Conservation (phyloP, 30 jellyfish, hydroid and myxozoan genomes). For the Rhopilema esculentum region DNA sequence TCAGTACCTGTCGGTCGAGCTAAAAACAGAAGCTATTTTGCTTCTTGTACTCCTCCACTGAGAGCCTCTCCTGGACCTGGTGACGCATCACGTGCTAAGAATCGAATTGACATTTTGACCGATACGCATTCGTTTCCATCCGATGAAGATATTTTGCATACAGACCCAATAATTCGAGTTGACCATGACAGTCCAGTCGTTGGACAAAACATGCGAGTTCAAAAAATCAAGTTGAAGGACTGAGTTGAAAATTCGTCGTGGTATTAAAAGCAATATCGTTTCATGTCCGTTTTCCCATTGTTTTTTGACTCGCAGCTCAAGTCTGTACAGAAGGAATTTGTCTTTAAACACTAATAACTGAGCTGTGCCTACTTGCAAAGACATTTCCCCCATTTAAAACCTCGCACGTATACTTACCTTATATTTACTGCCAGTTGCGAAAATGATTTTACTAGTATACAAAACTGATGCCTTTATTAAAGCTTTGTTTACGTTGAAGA, state of each 20-base stretch:
- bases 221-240: slow-evolving; percentile 18
- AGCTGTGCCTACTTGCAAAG: too few species aligned
- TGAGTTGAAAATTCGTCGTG: background rate
- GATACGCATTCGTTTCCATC: slow-evolving; percentile 73
- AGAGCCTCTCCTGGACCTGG: background rate
- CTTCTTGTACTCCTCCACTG: slow-evolving; percentile 5
- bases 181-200: slow-evolving; percentile 32
- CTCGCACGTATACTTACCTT: too few species aligned
- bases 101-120: background rate
- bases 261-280: background rate
- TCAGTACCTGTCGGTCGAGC: slow-evolving; percentile 30
- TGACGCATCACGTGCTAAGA: background rate
- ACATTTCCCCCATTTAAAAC: too few species aligned
- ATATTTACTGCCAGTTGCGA: too few species aligned
- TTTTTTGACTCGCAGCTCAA: too few species aligned
- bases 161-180: slow-evolving; percentile 69
- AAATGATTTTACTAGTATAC: too few species aligned
- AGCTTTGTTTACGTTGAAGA: too few species aligned
- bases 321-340: too few species aligned
- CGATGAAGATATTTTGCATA: slow-evolving; percentile 79
- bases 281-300: background rate
- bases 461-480: too few species aligned
- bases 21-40: slow-evolving; percentile 9
- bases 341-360: too few species aligned
- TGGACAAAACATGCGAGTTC: slow-evolving; percentile 57